Evolutionary conservation across 2,113 vertebrate genomes (phyloP), one percentile per base, ranked within the genome.

Genomic region (Lonchura striata): DNA sequence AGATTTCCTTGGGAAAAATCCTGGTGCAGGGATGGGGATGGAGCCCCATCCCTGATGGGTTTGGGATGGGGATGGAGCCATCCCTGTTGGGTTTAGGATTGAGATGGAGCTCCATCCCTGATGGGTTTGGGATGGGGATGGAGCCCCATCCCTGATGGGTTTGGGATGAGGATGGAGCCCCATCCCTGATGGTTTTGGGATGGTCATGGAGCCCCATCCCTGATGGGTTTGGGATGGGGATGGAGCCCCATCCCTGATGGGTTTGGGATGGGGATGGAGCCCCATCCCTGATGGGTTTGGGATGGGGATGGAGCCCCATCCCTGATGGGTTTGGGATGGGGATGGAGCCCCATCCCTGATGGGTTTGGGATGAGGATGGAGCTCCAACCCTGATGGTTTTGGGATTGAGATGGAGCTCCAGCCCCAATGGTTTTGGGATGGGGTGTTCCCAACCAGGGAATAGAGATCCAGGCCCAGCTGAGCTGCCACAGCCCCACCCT

Each of bases 401-500:
- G 47, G 47, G 22, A 47, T 47, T 6, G 17, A 12, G 22, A 47
- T 47, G 47, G 47, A 47, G 47, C 47, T 9, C 42, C 21, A 5
- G 33, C 68, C 77, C 31, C n/a, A 35, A 1, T 33, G 17, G 3
- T 19, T 89, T 80, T 6, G 53, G 30, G 53, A 57, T 23, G 54
- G 10, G 18, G 0, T 5, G 53, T 15, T 87, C 60, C 54, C 3
- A 2, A 5, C 6, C 7, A 16, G 54, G 63, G 4, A 14, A 6
- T 27, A 65, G 78, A 75, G 52, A 24, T 16, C 39, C 74, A 57
- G 21, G 14, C 52, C 1, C 1, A 2, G 71, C 31, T 46, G 27
- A 61, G 18, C 53, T 3, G 7, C 49, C 3, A 5, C 65, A 57
- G 56, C 46, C 14, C 35, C 13, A 5, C 60, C 24, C 33, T 1